Conservation (phyloP, 2,113 vertebrate species). For the Clinocottus analis region DNA sequence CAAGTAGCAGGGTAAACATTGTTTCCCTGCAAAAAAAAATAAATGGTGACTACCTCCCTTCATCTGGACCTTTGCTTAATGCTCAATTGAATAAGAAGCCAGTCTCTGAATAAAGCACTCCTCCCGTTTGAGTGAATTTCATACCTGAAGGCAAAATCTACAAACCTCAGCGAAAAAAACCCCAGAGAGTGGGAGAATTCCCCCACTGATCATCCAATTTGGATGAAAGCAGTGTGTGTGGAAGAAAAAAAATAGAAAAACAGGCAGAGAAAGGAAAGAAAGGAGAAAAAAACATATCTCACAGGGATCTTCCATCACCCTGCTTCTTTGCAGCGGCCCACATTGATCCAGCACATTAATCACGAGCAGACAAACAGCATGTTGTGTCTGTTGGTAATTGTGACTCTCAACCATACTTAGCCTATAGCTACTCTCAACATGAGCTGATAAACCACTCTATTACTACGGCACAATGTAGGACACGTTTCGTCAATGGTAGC, state of each 20-base stretch:
- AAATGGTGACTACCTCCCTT: not conserved
- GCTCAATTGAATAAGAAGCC: conserved; percentile 65
- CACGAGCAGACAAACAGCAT: conserved; percentile 80
- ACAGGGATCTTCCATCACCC: conserved; percentile 74
- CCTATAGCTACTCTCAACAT: conserved; percentile 78
- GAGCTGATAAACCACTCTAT: conserved; percentile 80
- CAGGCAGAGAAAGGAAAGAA: not conserved
- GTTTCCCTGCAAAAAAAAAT: not conserved
- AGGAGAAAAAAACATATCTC: conserved; percentile 51
- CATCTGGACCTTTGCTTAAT: conserved; percentile 54
- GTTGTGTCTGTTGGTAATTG: conserved; percentile 82
- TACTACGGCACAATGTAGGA: conserved; percentile 75
- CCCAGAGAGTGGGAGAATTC: conserved; percentile 72
- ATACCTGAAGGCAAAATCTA: conserved; percentile 81
- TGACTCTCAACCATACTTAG: conserved; percentile 79
- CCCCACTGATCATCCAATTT: conserved; percentile 81
- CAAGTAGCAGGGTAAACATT: conserved; percentile 51
- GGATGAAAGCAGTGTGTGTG: conserved; percentile 70
- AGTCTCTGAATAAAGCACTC: conserved; percentile 63
- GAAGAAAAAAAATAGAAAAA: conserved; percentile 34
- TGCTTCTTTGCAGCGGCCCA: conserved; percentile 49
- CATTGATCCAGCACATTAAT: conserved; percentile 79
- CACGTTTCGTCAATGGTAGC: conserved; percentile 59
- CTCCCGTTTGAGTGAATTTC: conserved; percentile 71
- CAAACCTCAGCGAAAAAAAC: conserved; percentile 73